Base-by-base conservation (phyloP, 2,888 invertebrate species). In the Coelinius sp. region DNA sequence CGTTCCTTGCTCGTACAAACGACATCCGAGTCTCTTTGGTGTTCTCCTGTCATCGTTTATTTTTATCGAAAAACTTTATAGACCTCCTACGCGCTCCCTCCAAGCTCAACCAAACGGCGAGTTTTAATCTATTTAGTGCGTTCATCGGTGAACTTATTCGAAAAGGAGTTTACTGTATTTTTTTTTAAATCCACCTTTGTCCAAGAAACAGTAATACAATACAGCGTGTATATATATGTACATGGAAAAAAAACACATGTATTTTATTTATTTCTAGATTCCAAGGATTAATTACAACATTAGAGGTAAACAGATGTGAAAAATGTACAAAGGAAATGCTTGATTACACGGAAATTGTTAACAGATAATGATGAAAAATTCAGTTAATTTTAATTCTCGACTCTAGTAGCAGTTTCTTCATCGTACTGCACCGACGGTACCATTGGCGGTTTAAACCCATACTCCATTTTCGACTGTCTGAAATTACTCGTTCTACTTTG, bases 371-470 rank as follows among this genome's bases (percentile, higher is more conserved):
- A 52, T 31, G 14, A 67, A 67, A 35, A 17, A 31, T 27, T n/a
- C 2, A 10, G 27, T 27, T 14, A 27, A 59, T 31, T 17, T 74
- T 66, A 75, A 31, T 75, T 74, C 65, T 86, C 84, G 4, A 87
- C 84, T 78, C 85, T 85, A 8, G 83, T 80, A 1, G 85, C 86
- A 0, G 86, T 85, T 63, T 93, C 91, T 75, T 94, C 92, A 81
- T 94, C 94, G 8, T 95, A 92, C 84, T 95, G 94, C 3, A 93
- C 90, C 0, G 95, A 95, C 0, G 95, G 95, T 74, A 94, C 91
- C 79, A 95, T 85, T 0, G 95, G 95, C 0, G 95, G 95, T 80
- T 93, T 94, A 78, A 95, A 95, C 0, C 95, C 93, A 79, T 95
- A 95, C 77, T 95, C 95, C 81, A 95, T 91, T 80, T 93, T 92